Evolutionary conservation across 2,888 invertebrate species (phyloP).

Genomic region (Spicauda simplicius): DNA sequence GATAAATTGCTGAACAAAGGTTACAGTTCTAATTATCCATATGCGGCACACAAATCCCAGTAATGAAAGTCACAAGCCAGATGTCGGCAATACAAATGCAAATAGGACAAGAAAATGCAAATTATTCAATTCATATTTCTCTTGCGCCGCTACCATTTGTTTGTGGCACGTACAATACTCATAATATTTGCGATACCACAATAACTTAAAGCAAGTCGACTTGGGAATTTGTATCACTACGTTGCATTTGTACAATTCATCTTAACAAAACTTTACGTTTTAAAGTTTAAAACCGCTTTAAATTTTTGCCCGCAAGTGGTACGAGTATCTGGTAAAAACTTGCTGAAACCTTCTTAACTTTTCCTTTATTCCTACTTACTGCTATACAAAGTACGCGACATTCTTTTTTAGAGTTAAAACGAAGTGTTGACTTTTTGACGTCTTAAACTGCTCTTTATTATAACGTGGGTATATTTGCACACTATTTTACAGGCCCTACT

Average conservation of each 20-base stretch:
- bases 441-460: too few species aligned
- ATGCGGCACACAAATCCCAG: slow-evolving; percentile 1
- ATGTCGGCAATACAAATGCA: slow-evolving; percentile 31
- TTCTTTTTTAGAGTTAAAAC: neutral
- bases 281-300: slow-evolving; percentile 27
- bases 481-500: too few species aligned
- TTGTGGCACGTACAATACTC: neutral
- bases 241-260: slow-evolving; percentile 2
- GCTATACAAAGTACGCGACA: neutral
- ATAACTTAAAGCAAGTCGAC: slow-evolving; percentile 5
- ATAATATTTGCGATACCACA: neutral
- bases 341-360: neutral
- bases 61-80: slow-evolving; percentile 27
- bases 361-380: neutral
- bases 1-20: slow-evolving; percentile 20
- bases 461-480: too few species aligned
- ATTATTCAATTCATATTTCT: slow-evolving; percentile 35
- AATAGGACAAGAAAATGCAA: slow-evolving; percentile 34
- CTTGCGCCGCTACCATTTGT: neutral
- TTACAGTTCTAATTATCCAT: slow-evolving; percentile 14
- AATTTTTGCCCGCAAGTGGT: slow-evolving; percentile 13
- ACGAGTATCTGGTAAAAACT: slow-evolving; percentile 1
- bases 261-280: slow-evolving; percentile 17
- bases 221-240: slow-evolving; percentile 13
- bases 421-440: neutral